Conservation (phyloP, 2,797 vertebrate species). For the Sebastes oblongus region DNA sequence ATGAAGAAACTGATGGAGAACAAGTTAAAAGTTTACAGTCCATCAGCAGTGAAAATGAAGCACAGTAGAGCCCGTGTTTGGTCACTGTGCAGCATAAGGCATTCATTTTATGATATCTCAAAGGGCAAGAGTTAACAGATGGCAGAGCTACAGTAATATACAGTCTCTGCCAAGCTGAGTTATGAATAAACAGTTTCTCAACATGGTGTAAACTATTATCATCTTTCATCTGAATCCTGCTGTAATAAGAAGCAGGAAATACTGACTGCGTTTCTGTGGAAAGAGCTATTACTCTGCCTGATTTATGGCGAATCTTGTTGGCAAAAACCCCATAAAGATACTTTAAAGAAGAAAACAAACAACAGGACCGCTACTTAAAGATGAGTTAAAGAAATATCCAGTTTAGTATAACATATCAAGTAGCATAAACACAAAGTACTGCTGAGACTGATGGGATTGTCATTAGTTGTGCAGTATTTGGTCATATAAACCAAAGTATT, state of each 20-base stretch:
- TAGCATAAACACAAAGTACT: no score
- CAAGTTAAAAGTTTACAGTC: not conserved
- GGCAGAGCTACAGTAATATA: not conserved
- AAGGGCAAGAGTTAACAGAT: not conserved
- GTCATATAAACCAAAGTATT: no score
- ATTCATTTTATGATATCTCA: not conserved
- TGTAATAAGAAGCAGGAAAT: not conserved
- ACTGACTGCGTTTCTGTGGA: not conserved
- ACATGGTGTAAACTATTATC: not conserved
- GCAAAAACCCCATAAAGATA: not conserved
- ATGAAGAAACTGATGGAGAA: not conserved
- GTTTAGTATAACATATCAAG: no score
- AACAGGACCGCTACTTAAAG: rapidly evolving
- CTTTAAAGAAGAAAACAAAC: no score
- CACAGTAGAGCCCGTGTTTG: not conserved
- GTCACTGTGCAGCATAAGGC: not conserved
- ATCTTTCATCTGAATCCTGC: not conserved
- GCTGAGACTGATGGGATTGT: no score
- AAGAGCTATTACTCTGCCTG: not conserved
- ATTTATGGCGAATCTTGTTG: not conserved
- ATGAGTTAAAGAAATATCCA: no score
- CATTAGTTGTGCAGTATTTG: no score
- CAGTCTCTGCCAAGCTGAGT: not conserved
- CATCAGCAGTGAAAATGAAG: not conserved
- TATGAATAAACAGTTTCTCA: slow-evolving; percentile 8